These are phyloP conservation scores for Hystrix brachyura DNA, from an alignment of 2,113 vertebrate species.

Conservation along the genomic window DNA sequence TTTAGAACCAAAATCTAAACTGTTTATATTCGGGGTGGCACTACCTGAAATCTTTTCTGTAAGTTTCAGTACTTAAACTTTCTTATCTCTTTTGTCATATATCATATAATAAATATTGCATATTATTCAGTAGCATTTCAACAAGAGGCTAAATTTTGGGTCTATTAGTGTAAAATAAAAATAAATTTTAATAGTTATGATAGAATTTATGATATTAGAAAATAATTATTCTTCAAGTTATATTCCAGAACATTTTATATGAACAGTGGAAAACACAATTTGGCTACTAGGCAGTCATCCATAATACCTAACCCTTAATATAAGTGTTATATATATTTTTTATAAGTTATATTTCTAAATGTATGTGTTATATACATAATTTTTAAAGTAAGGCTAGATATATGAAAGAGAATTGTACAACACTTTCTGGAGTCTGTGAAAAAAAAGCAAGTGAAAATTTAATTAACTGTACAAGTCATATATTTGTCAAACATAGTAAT, in stretches of 20 bases:
- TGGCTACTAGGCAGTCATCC: neutral
- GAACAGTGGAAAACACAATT: neutral
- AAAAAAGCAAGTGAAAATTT: neutral
- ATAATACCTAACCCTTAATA: neutral
- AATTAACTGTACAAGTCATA: neutral
- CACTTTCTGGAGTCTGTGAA: neutral
- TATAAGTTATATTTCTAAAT: neutral
- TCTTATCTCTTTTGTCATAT: neutral
- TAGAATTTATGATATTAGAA: neutral
- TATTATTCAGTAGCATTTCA: neutral
- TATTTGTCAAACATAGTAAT: constrained; percentile 7
- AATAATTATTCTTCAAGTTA: neutral
- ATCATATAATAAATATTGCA: neutral
- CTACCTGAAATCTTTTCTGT: neutral
- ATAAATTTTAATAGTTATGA: neutral
- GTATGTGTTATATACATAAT: neutral
- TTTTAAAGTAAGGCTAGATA: neutral
- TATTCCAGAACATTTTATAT: neutral
- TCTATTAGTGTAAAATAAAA: neutral
- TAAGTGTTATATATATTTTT: neutral
- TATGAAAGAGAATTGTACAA: neutral
- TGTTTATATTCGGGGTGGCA: neutral
- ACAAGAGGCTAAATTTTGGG: neutral
- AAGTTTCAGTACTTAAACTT: neutral
- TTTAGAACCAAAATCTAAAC: neutral